A percentile compares a stretch with the other conserved stretches of the same genome.
Evolutionary conservation across 2,888 invertebrate species (phyloP).

Genomic region (Philaethria dido): DNA sequence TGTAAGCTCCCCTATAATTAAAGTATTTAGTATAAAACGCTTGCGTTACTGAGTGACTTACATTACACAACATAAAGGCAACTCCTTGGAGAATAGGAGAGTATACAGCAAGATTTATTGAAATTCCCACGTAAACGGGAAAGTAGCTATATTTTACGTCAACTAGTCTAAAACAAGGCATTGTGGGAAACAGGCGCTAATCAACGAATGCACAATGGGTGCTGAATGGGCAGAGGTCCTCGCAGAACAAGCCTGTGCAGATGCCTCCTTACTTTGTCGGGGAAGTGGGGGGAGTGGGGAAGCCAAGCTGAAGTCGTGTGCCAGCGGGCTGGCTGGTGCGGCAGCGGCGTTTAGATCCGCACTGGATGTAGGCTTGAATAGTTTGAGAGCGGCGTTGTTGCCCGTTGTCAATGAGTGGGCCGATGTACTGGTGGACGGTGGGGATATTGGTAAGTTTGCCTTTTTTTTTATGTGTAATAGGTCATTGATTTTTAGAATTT

Average conservation of each 20-base stretch:
- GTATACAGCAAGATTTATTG: too few relatives aligned
- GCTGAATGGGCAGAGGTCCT: constrained; percentile 95
- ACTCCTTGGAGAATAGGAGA: too few relatives aligned
- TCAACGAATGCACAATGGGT: constrained; percentile 96
- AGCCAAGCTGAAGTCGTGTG: constrained; percentile 65
- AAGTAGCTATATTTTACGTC: too few relatives aligned
- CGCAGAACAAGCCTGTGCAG: constrained; percentile 89
- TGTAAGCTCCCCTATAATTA: too few relatives aligned
- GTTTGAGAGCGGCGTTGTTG: constrained; percentile 57
- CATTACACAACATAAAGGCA: too few relatives aligned
- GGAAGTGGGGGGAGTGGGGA: constrained; percentile 53
- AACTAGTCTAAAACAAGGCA: not conserved
- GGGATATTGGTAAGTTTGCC: constrained; percentile 49
- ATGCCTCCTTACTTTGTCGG: constrained; percentile 81
- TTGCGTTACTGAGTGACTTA: too few relatives aligned
- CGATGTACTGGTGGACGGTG: constrained; percentile 51
- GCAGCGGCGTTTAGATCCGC: constrained; percentile 68
- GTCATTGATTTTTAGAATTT: too few relatives aligned
- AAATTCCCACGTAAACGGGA: too few relatives aligned
- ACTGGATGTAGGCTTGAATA: constrained; percentile 56
- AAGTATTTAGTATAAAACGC: too few relatives aligned
- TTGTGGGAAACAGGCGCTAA: constrained; percentile 84
- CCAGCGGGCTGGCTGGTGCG: constrained; percentile 61
- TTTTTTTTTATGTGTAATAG: not conserved
- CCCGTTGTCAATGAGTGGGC: constrained; percentile 64